Evolutionary conservation across 2,797 vertebrate species (phyloP), one percentile per base, ranked within the genome.

Genomic region (Cynopterus sphinx): DNA sequence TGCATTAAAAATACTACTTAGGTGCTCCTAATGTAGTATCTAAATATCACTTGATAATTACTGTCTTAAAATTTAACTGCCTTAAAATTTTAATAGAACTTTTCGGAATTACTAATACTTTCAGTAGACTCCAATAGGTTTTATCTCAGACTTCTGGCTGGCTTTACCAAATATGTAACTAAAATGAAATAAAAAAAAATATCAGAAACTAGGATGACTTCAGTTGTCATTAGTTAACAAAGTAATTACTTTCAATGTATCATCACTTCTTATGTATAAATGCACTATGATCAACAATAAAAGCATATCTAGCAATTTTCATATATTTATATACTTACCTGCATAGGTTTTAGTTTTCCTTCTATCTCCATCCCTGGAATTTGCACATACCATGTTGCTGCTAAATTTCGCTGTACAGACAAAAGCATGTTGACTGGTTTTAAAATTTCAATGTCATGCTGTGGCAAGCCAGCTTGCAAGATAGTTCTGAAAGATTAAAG

Each of bases 331-430:
- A 24, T 21, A n/a, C 95, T 87, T 98, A 99, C 99, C 99, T 99
- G 99, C 99, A 99, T 99, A 61, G 99, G 99, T 93, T 99, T 99
- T 41, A 99, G 98, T 95, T 99, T 99, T 97, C 99, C 99, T 97
- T 99, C 98, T 26, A 99, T 98, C 87, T 99, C 98, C 92, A 99
- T 97, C 3, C 99, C 98, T 33, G 99, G 99, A 97, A 99, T 99
- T 84, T 99, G 97, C 68, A 98, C 97, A 98, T 99, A 99, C 99
- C 99, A 99, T 9, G 98, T 46, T 70, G 99, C 98, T 4, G 99
- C 99, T 95, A 99, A 98, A 98, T 99, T 99, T 96, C 99, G 99
- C 98, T 98, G 99, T 75, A 99, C 96, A 11, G 98, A 98, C 93
- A 99, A 98, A 57, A 98, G 97, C 97, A 99, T 98, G 98, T 99